phyloP scores from a whole-genome alignment of 2,888 invertebrate species.

The Encarsia formosa region DNA sequence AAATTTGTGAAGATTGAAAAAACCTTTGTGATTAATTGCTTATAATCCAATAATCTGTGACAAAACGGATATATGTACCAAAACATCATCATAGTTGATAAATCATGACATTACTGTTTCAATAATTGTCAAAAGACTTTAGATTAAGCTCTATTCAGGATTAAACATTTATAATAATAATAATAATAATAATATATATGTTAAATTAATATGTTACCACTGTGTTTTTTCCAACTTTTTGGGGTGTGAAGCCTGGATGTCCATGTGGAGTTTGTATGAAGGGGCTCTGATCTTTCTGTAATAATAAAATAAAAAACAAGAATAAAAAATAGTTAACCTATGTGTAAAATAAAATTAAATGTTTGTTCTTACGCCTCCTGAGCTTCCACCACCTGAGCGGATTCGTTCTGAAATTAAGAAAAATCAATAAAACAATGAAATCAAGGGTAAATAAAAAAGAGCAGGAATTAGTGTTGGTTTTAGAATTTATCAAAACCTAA shows the following conservation, averaged over 20 bases:
- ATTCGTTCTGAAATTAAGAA: slow-evolving; percentile 56
- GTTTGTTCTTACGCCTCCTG: slow-evolving; percentile 53
- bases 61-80: too few species aligned
- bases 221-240: slow-evolving; percentile 78
- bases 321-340: background rate
- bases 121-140: too few species aligned
- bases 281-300: slow-evolving; percentile 71
- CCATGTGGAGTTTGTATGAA: slow-evolving; percentile 86
- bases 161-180: too few species aligned
- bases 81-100: too few species aligned
- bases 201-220: slow-evolving; percentile 48
- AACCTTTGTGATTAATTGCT: too few species aligned
- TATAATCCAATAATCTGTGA: too few species aligned
- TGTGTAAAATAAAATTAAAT: background rate
- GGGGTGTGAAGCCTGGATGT: slow-evolving; percentile 88
- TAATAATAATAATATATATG: too few species aligned
- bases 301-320: slow-evolving; percentile 21
- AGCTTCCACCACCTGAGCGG: slow-evolving; percentile 54
- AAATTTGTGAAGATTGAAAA: too few species aligned
- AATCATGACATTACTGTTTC: too few species aligned
- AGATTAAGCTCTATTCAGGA: too few species aligned
- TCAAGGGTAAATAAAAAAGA: too few species aligned
- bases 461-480: background rate
- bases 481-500: background rate
- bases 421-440: slow-evolving; percentile 6